Base-by-base conservation (phyloP, 2,888 invertebrate genomes). In the Cordilura impudica region DNA sequence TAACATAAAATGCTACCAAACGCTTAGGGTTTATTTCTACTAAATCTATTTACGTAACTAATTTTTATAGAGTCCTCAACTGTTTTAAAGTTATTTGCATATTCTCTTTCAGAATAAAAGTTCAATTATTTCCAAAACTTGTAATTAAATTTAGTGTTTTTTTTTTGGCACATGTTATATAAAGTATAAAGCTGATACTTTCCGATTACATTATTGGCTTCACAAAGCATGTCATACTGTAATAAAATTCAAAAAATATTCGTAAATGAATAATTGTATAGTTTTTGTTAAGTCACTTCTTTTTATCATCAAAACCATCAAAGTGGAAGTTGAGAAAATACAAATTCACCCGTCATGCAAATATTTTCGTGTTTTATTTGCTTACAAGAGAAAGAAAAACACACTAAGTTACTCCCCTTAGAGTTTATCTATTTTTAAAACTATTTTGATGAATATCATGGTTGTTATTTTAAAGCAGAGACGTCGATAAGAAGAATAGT, bases 211-310 rank as follows among this genome's bases (percentile, higher is more conserved):
- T 79, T 54, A 79, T 79, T 79, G 71, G 74, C 79, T 79, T 75
- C 74, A 71, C 56, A 75, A 67, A 51, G 74, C 79, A 71, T 71
- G 67, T 63, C 66, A 75, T 79, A 56, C 67, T 21, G 10, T n/a
- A 54, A 21, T 69, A 35, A 51, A 43, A 35, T 29, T 19, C 14
- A 29, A 21, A 45, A 14, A 71, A 29, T 51, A 43, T 60, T n/a
- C 31, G 12, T 18, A 10, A n/a, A n/a, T 14, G 21, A 21, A 45
- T 21, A 35, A 61, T 10, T 6, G 4, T 79, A 26, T 23, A 63
- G 71, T 71, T 79, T 71, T 71, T 71, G 75, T 51, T 31, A 70
- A 79, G 75, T 75, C 75, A 79, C 67, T 75, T 67, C 61, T 75
- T 56, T 70, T 75, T 67, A 67, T 29, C 43, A 70, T 56, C 26